Percentiles rank a stretch among this genome's conserved stretches.
phyloP scores from a whole-genome alignment of 2,888 invertebrate species.

The Caradrina clavipalpis region DNA sequence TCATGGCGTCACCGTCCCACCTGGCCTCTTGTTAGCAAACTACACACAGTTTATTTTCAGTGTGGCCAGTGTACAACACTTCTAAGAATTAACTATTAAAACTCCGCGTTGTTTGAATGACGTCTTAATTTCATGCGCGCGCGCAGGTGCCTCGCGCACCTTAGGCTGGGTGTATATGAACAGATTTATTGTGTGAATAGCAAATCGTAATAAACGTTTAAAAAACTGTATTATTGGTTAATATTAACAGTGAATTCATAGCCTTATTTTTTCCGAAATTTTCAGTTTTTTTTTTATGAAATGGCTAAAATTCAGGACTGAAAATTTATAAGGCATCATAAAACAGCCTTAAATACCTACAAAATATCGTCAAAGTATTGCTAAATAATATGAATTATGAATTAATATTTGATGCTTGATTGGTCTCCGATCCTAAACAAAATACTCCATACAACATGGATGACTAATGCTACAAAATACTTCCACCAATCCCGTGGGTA shows the following conservation, averaged over 20 bases:
- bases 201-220: background rate
- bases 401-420: no score
- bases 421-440: no score
- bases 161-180: conserved; percentile 39
- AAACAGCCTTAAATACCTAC: background rate
- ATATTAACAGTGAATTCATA: background rate
- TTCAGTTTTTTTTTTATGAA: no score
- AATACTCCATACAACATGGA: background rate
- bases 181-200: background rate
- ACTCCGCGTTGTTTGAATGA: conserved; percentile 65
- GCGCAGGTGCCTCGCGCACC: conserved; percentile 58
- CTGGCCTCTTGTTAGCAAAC: conserved; percentile 61
- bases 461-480: conserved; percentile 2
- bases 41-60: conserved; percentile 56
- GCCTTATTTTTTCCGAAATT: background rate
- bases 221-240: background rate
- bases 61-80: conserved; percentile 53
- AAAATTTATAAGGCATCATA: no score
- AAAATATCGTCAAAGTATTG: background rate
- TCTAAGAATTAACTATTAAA: conserved; percentile 68
- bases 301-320: background rate
- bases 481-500: conserved; percentile 1
- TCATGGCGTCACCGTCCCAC: background rate
- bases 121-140: conserved; percentile 64
- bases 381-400: no score